These are phyloP conservation scores for Phragmatobia fuliginosa DNA, from an alignment of 2,888 invertebrate genomes.

Conservation along the genomic window DNA sequence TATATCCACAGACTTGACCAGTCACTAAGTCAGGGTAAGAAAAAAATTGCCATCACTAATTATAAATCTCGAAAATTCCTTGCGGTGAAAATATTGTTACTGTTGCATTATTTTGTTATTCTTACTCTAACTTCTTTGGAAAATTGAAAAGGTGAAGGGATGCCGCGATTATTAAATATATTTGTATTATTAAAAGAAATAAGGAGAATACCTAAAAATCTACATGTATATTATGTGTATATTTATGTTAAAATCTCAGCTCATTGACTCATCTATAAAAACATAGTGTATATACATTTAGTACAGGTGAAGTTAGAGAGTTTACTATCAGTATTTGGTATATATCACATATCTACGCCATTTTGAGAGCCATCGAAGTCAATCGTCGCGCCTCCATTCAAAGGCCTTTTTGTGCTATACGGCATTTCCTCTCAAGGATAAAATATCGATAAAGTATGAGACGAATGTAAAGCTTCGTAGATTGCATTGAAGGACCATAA, in stretches of 20 bases:
- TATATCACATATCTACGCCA: slow-evolving; percentile 51
- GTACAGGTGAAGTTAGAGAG: slow-evolving; percentile 49
- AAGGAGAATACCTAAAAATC: too few relatives aligned
- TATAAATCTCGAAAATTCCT: not conserved
- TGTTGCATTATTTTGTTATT: not conserved
- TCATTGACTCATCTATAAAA: not conserved
- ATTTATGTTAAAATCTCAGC: too few relatives aligned
- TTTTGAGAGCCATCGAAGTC: slow-evolving; percentile 55
- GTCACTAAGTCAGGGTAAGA: not conserved
- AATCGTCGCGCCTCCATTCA: slow-evolving; percentile 48
- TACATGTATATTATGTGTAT: too few relatives aligned
- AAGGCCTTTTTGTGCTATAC: slow-evolving; percentile 46
- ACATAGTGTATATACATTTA: slow-evolving; percentile 16
- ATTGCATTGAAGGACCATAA: slow-evolving; percentile 6
- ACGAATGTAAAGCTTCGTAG: slow-evolving; percentile 25
- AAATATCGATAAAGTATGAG: slow-evolving; percentile 36
- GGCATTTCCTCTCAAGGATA: slow-evolving; percentile 57
- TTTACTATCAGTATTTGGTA: too few relatives aligned
- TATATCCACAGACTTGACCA: not conserved
- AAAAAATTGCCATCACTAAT: not conserved
- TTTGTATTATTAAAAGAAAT: too few relatives aligned
- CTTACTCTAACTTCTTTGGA: not conserved
- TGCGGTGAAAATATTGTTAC: not conserved
- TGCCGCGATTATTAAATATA: too few relatives aligned
- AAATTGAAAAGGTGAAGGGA: too few relatives aligned